Evolutionary conservation across 2,797 vertebrate species (phyloP).

Genomic region (Macroramphosus scolopax): DNA sequence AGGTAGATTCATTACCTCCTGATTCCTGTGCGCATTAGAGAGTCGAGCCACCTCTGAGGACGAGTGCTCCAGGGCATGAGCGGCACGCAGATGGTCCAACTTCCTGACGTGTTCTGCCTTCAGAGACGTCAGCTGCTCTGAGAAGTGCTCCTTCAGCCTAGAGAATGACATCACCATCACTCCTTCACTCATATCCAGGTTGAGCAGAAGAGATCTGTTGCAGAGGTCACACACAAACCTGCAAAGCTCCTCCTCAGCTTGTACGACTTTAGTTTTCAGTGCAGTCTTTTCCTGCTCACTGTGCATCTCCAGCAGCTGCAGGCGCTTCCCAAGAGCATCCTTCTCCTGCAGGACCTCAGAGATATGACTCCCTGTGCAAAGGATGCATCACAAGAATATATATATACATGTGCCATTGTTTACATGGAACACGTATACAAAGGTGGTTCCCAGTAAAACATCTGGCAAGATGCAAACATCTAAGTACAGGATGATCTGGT

Average conservation of each 20-base stretch:
- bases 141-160: slow-evolving; percentile 77
- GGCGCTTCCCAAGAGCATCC: slow-evolving; percentile 72
- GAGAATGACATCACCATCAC: accelerated
- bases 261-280: slow-evolving; percentile 61
- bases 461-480: too few species aligned
- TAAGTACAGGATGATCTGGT: too few species aligned
- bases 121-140: slow-evolving; percentile 76
- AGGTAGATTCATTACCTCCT: too few species aligned
- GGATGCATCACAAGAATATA: not conserved
- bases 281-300: slow-evolving; percentile 73
- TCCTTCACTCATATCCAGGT: not conserved
- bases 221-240: slow-evolving; percentile 75
- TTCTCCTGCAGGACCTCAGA: slow-evolving; percentile 87
- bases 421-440: too few species aligned
- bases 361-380: slow-evolving; percentile 64
- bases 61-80: slow-evolving; percentile 85
- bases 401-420: too few species aligned
- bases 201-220: too few species aligned
- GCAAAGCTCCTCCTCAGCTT: slow-evolving; percentile 73
- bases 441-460: too few species aligned
- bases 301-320: slow-evolving; percentile 77
- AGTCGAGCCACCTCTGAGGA: slow-evolving; percentile 85
- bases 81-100: slow-evolving; percentile 79
- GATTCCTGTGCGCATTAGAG: slow-evolving; percentile 79
- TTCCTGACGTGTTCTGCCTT: slow-evolving; percentile 81